Evolutionary conservation across 2,113 vertebrate genomes (phyloP), one percentile per base, ranked within the genome.

Genomic region (Pelmatolapia mariae): DNA sequence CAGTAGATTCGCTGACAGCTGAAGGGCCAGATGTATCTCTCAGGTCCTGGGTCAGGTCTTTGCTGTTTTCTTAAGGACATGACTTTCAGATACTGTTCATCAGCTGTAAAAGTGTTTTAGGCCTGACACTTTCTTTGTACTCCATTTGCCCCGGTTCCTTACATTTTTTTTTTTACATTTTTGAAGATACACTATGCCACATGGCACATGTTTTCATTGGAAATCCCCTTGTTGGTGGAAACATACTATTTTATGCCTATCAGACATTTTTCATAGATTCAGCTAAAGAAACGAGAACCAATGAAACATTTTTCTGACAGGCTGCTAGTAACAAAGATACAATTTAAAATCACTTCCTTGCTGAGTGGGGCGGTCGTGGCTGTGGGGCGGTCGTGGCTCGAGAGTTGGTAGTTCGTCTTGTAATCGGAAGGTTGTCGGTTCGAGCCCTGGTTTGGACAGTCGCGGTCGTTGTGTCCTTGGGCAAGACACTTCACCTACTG

Each of bases 101-200:
- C 7, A 1, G 33, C 63, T 68, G 11, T 40, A 40, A 12, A 61
- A 61, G 26, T 1, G 1, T 24, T 68, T 68, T 40, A 0, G 0
- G 7, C 36, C 36, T 68, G 19, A 4, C 11, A 40, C 11, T 22
- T 68, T 38, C n/a, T 68, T 38, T 68, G 57, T 61, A 10, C 26
- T 61, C 57, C 57, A 61, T 68, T 68, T 68, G 63, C 33, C 61
- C 10, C 10, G 7, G 19, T 66, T 66, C 0, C 0, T 57, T 26
- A 57, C 54, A 57, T 26, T 26, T 26, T 26, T 26, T 50, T 16
- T 26, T 26, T 50, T 16, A 50, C 16, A 8, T 38, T 22, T 1
- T 2, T 66, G 10, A 66, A 66, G 61, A 22, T n/a, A 40, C 11
- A 8, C 19, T 38, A 68, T 22, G 63, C 33, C 54, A 56, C 24